Percentiles rank a stretch among this genome's conserved stretches.
Conservation (phyloP, 2,797 vertebrate genomes). For the Tapirus indicus region DNA sequence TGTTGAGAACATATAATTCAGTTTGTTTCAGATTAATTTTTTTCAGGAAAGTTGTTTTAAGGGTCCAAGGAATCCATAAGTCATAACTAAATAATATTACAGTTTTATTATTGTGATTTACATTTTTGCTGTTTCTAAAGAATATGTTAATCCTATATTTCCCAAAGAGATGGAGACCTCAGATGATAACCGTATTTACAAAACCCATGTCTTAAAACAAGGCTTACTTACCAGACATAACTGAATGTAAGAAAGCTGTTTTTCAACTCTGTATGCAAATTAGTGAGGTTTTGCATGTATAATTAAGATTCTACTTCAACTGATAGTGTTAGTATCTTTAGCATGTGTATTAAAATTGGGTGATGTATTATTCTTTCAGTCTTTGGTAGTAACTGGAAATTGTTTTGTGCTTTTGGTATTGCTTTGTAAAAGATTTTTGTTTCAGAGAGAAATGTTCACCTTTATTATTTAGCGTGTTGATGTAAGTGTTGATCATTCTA, state of each 20-base stretch:
- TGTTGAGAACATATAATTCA: slow-evolving; percentile 52
- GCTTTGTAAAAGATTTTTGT: slow-evolving; percentile 71
- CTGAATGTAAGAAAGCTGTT: slow-evolving; percentile 73
- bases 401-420: slow-evolving; percentile 70
- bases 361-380: slow-evolving; percentile 60
- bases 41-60: slow-evolving; percentile 50
- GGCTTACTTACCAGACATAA: slow-evolving; percentile 62
- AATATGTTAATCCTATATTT: slow-evolving; percentile 54
- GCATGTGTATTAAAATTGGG: slow-evolving; percentile 74
- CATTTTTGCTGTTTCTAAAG: slow-evolving; percentile 59
- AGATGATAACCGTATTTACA: slow-evolving; percentile 53
- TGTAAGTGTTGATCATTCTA: slow-evolving; percentile 70
- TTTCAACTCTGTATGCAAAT: slow-evolving; percentile 67
- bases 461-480: slow-evolving; percentile 75
- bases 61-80: slow-evolving; percentile 56
- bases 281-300: slow-evolving; percentile 70
- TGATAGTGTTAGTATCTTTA: slow-evolving; percentile 64
- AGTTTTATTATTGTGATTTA: slow-evolving; percentile 62
- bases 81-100: slow-evolving; percentile 56
- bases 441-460: slow-evolving; percentile 65
- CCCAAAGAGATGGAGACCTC: slow-evolving; percentile 67
- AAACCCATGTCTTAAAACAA: slow-evolving; percentile 67
- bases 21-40: slow-evolving; percentile 63
- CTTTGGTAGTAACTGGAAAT: slow-evolving; percentile 68
- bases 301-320: slow-evolving; percentile 56